Evolutionary conservation across 2,113 vertebrate species (phyloP), one percentile per base, ranked within the genome.

Genomic region (Dendropsophus ebraccatus): DNA sequence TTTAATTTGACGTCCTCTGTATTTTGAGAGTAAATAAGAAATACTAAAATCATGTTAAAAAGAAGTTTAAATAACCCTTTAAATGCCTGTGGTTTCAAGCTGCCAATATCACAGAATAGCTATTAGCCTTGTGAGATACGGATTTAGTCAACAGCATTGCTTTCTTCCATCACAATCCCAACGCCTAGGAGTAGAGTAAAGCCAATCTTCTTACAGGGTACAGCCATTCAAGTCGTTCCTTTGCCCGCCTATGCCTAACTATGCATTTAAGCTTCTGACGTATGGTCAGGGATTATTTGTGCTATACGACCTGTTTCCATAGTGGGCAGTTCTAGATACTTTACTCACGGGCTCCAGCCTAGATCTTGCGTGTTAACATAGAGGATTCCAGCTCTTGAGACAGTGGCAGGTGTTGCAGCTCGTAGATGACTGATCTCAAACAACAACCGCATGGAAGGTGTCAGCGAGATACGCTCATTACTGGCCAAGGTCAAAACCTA

Each of bases 371-470:
- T 89, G 87, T 95, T 96, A 87, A 95, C 91, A 21, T 88, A 94
- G 45, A 94, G 90, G 76, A 92, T 94, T 8, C 93, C 92, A n/a
- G 92, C 91, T 90, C 94, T 92, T 79, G 93, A 95, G 35, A 94
- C 90, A 13, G 92, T 95, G 23, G 93, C 92, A 45, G 93, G 95
- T 76, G 92, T 94, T 2, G 87, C 92, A 54, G 92, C 93, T 80
- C 90, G 93, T 52, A 96, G 92, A 87, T 92, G 89, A 13, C 89
- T 94, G 75, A 94, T 95, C 91, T 96, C 92, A 91, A 94, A 96
- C 41, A 96, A 89, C 5, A 96, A 88, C 58, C 94, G 90, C 91
- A 94, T 94, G 76, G 91, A 92, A 35, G 93, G 75, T 0, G 92
- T 93, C 76, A 94, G 85, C 56, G 92, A 94, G 75, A 96, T 91